Conservation (phyloP, 2,888 invertebrate genomes). For the Hydraecia micacea region DNA sequence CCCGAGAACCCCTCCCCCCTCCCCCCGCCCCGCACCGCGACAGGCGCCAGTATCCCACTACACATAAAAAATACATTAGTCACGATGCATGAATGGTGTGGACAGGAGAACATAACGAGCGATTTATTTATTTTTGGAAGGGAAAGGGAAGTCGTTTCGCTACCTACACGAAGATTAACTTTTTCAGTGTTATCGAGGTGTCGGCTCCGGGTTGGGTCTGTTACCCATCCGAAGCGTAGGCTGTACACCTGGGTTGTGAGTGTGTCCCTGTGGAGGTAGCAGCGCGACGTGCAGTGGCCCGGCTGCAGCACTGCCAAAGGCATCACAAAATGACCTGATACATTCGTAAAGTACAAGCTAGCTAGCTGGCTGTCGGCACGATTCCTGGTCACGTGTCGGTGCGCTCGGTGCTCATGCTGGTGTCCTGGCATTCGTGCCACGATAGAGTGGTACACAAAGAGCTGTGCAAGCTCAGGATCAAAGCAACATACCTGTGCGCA, state of each 20-base stretch:
- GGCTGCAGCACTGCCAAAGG: too few species aligned
- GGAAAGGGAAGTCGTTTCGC: conserved; percentile 7
- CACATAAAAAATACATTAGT: conserved; percentile 64
- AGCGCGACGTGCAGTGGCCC: neutral
- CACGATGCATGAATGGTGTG: conserved; percentile 61
- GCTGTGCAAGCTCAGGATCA: neutral
- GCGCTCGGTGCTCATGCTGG: neutral
- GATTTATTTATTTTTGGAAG: conserved; percentile 47
- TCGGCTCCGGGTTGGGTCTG: too few species aligned
- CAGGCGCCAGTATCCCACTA: conserved; percentile 1
- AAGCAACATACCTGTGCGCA: neutral
- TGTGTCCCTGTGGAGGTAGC: too few species aligned
- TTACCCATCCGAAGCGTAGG: neutral
- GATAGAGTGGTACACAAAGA: too few species aligned
- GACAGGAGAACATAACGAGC: conserved; percentile 56
- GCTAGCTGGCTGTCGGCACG: too few species aligned
- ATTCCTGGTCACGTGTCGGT: too few species aligned
- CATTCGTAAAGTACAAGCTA: neutral
- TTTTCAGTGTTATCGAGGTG: neutral
- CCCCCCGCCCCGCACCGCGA: neutral
- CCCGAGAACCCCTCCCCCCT: too few species aligned
- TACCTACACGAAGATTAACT: neutral
- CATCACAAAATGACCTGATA: neutral
- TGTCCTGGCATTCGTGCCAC: neutral
- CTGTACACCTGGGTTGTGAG: neutral